phyloP scores from a whole-genome alignment of 2,797 vertebrate species.

The Tachyglossus aculeatus region DNA sequence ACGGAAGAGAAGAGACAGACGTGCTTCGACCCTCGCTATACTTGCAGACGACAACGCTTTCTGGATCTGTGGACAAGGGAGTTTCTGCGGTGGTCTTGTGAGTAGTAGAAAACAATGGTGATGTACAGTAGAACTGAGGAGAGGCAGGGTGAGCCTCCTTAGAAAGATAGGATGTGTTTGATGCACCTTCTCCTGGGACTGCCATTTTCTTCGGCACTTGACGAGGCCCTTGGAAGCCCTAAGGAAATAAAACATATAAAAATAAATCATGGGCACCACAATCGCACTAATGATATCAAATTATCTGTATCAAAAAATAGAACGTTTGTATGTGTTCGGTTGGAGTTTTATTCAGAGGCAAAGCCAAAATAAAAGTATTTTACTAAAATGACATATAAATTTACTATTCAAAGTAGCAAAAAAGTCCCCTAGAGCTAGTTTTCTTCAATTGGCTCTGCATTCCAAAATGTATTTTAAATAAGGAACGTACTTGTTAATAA shows the following conservation, averaged over 20 bases:
- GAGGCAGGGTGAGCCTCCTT: conserved; percentile 14
- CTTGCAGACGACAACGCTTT: not conserved
- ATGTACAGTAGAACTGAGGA: conserved; percentile 44
- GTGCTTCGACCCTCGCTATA: not conserved
- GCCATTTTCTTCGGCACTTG: conserved; percentile 67
- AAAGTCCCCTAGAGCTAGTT: too few species aligned
- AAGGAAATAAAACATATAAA: conserved; percentile 26
- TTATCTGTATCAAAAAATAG: not conserved
- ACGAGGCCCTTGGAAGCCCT: conserved; percentile 77
- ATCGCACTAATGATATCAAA: not conserved
- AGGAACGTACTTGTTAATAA: not conserved
- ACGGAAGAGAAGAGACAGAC: conserved; percentile 9
- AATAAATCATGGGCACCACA: conserved; percentile 10
- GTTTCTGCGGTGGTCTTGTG: conserved; percentile 23
- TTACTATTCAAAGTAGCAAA: too few species aligned
- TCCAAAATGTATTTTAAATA: not conserved
- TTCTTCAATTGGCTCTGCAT: too few species aligned
- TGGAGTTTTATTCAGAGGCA: too few species aligned
- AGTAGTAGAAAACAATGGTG: conserved; percentile 65
- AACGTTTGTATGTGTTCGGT: too few species aligned
- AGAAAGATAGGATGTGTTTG: not conserved
- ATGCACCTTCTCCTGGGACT: conserved; percentile 25
- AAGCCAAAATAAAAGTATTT: too few species aligned
- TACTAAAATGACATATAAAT: too few species aligned
- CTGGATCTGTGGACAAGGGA: not conserved